Conservation (phyloP, 2,888 invertebrate genomes). For the Caenorhabditis sp. region DNA sequence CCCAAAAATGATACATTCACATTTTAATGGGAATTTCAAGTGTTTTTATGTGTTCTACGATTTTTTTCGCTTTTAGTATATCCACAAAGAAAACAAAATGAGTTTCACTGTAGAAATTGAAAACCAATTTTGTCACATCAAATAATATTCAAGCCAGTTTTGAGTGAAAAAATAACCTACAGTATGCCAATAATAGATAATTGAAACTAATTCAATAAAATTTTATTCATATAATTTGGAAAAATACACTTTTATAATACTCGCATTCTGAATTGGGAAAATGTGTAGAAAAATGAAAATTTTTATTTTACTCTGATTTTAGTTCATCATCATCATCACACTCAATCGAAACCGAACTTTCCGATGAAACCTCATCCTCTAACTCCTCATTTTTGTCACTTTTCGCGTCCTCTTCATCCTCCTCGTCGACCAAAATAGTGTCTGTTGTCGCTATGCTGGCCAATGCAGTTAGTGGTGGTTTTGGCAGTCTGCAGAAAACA, state of each 20-base stretch:
- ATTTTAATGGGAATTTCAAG: constrained; percentile 1
- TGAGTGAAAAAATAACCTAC: too few species aligned
- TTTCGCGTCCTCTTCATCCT: constrained; percentile 10
- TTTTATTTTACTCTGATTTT: constrained; percentile 22
- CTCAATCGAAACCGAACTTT: constrained; percentile 28
- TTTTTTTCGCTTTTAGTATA: neutral
- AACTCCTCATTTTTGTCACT: constrained; percentile 7
- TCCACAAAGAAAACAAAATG: too few species aligned
- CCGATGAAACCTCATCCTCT: constrained; percentile 29
- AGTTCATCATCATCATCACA: neutral
- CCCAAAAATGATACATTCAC: neutral
- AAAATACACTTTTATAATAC: neutral
- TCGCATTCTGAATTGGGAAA: constrained; percentile 2
- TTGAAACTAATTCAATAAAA: too few species aligned
- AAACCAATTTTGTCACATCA: too few species aligned
- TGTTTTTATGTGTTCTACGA: neutral
- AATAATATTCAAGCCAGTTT: too few species aligned
- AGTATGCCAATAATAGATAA: too few species aligned
- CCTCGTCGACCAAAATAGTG: constrained; percentile 34
- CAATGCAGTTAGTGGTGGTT: constrained; percentile 38
- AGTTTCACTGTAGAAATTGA: too few species aligned
- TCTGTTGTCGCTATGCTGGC: constrained; percentile 46
- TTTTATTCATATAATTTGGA: too few species aligned
- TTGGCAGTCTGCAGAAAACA: neutral
- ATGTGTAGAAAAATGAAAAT: neutral